These are phyloP conservation scores for Tetramorium simillimum DNA, from an alignment of 1,140 invertebrate genomes.

Conservation along the genomic window DNA sequence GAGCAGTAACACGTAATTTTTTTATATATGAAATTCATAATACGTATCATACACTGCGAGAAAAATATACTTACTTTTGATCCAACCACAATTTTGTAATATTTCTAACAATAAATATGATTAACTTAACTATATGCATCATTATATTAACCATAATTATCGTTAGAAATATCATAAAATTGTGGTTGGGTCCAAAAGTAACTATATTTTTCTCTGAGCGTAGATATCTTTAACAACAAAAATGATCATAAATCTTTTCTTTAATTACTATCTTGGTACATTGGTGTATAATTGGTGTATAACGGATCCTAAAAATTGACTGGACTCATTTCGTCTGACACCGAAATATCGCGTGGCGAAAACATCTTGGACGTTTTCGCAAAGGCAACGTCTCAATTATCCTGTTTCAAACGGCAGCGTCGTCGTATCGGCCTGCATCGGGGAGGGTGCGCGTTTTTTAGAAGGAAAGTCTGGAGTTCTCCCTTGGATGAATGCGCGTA, in stretches of 20 bases:
- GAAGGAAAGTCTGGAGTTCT: conserved; percentile 2
- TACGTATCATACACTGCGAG: too few relatives aligned
- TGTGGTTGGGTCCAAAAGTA: too few relatives aligned
- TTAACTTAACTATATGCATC: too few relatives aligned
- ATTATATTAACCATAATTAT: too few relatives aligned
- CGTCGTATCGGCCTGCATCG: neutral
- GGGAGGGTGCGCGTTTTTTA: conserved; percentile 29
- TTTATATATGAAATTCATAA: neutral
- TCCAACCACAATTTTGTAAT: too few relatives aligned
- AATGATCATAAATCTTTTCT: neutral
- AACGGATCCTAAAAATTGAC: neutral
- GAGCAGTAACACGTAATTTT: neutral
- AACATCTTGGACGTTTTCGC: neutral
- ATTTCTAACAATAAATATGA: too few relatives aligned
- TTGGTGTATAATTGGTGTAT: neutral
- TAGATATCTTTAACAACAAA: neutral
- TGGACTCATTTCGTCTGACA: neutral
- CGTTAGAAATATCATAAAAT: too few relatives aligned
- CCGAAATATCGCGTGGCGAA: neutral
- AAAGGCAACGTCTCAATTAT: conserved; percentile 52
- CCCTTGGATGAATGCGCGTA: neutral
- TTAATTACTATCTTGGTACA: neutral
- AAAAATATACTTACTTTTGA: too few relatives aligned
- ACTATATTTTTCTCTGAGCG: too few relatives aligned
- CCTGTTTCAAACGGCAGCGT: conserved; percentile 1